These are phyloP conservation scores for Leptopilina myrica DNA, from an alignment of 2,888 invertebrate genomes.

Conservation along the genomic window DNA sequence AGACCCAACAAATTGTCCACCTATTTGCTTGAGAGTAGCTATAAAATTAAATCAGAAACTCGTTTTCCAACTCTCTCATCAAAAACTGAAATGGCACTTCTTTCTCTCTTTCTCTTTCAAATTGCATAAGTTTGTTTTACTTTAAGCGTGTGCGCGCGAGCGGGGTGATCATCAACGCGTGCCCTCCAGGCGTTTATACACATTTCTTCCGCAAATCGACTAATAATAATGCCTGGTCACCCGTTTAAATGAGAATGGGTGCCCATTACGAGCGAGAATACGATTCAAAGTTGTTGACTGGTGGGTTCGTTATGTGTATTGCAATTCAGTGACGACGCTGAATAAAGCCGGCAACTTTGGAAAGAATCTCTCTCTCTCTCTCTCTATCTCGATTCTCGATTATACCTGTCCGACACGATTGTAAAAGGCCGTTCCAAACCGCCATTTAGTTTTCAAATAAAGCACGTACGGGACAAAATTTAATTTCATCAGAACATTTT, in stretches of 20 bases:
- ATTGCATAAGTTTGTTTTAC: conserved; percentile 37
- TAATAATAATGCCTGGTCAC: conserved; percentile 53
- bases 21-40: conserved; percentile 11
- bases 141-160: conserved; percentile 17
- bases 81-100: conserved; percentile 32
- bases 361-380: not conserved
- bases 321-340: conserved; percentile 19
- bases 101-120: not conserved
- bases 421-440: conserved; percentile 22
- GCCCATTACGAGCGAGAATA: conserved; percentile 49
- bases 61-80: conserved; percentile 24
- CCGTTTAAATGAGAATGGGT: conserved; percentile 51
- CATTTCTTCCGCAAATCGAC: conserved; percentile 53
- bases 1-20: conserved; percentile 27
- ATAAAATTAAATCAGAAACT: conserved; percentile 39
- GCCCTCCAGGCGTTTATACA: conserved; percentile 48
- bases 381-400: conserved; percentile 21
- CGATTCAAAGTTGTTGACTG: conserved; percentile 51
- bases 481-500: conserved; percentile 28
- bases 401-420: conserved; percentile 40
- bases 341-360: conserved; percentile 35
- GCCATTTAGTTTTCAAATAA: conserved; percentile 38
- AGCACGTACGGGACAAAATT: conserved; percentile 36
- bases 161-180: conserved; percentile 47
- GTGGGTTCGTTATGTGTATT: conserved; percentile 44